Conservation (phyloP, 2,797 vertebrate genomes). For the Tarsius wallacei region DNA sequence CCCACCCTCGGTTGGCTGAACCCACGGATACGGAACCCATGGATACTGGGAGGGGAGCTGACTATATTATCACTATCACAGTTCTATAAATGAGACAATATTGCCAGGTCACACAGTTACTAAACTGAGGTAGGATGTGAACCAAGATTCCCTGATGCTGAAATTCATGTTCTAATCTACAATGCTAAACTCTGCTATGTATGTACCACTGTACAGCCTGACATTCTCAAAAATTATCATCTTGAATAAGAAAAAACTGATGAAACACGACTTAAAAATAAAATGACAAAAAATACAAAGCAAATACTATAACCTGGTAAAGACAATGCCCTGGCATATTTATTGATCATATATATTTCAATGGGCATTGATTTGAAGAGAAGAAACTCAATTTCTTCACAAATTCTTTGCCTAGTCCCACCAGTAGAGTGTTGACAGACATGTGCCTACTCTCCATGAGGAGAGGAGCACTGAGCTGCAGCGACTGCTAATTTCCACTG, state of each 20-base stretch:
- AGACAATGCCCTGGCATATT: neutral
- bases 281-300: neutral
- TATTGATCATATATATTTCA: neutral
- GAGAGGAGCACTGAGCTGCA: neutral
- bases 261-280: neutral
- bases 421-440: neutral
- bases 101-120: neutral
- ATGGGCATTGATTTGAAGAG: neutral
- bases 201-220: neutral
- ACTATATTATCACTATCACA: neutral
- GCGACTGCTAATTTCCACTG: neutral
- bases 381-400: neutral
- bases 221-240: neutral
- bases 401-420: neutral
- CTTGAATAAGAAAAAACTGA: conserved; percentile 4
- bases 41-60: neutral
- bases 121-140: neutral
- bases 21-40: neutral
- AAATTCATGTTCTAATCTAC: neutral
- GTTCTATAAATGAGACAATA: neutral
- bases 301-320: neutral
- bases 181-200: neutral
- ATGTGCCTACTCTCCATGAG: neutral
- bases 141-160: neutral
- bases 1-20: neutral